phyloP scores from a whole-genome alignment of 2,797 vertebrate species.

The Rhynchotus rufescens region DNA sequence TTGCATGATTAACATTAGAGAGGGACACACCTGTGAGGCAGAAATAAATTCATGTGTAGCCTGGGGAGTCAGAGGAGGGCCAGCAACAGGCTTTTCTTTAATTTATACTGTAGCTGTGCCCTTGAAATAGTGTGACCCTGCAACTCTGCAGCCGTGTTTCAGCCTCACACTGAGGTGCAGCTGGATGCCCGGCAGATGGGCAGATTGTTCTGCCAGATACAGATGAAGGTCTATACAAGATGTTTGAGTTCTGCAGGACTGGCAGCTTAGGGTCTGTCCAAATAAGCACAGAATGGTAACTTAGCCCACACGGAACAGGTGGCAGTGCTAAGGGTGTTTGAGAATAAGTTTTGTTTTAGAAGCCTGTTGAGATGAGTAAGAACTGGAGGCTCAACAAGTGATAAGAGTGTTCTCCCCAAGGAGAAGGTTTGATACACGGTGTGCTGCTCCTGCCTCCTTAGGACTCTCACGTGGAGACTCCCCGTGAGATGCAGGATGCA shows the following conservation, averaged over 20 bases:
- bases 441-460: background rate
- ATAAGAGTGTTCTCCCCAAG: background rate
- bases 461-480: background rate
- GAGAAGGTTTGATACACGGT: background rate
- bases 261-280: background rate
- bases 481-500: background rate
- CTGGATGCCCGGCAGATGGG: background rate
- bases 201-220: background rate
- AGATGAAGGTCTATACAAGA: background rate
- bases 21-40: accelerated
- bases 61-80: background rate
- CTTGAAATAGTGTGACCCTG: background rate
- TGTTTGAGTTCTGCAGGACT: background rate
- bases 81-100: background rate
- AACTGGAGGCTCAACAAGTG: background rate
- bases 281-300: background rate
- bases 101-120: background rate
- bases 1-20: background rate
- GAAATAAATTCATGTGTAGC: background rate
- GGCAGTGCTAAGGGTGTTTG: background rate
- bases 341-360: background rate
- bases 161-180: background rate
- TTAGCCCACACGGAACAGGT: background rate
- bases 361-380: background rate
- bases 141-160: background rate